Base-by-base conservation (phyloP, 1,140 invertebrate genomes). In the Pygmarrhopalites habei region DNA sequence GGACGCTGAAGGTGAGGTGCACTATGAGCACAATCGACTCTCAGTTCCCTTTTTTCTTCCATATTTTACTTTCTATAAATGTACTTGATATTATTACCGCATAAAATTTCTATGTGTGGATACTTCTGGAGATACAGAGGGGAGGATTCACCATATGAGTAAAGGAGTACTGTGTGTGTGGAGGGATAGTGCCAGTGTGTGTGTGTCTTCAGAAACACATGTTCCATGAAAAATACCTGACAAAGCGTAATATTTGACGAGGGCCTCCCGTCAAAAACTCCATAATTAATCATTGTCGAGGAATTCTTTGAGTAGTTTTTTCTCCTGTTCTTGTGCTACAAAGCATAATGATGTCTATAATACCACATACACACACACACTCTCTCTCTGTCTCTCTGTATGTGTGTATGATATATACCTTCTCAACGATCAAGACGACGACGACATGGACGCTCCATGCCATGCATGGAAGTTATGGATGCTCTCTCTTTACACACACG, bases 221-320 rank as follows among this genome's bases (percentile, higher is more conserved):
- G 39, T 43, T 58, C 39, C 39, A 44, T 53, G 51, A 56, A 62
- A 57, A 56, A 62, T 62, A 56, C 53, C 60, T 62, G 60, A 62
- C 60, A 62, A 43, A 62, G 26, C 25, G 60, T 55, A 62, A 53
- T 62, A 52, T 62, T 53, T 53, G 60, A 52, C 52, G 51, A 62
- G 49, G 28, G 46, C 39, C 23, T 63, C 32, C 47, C 57, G 56
- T 64, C 62, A 64, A 64, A 64, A 56, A 56, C 61, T 67, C 66
- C 64, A 71, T 71, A 71, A 71, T 71, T 71, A 71, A 71, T 71
- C 69, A 71, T 66, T 71, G 69, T 68, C 69, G 60, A 68, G 35
- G 43, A 63, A 66, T 71, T 68, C 62, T 65, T 65, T 65, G 26
- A 66, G 46, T 49, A 62, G 39, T 65, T 65, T 68, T 68, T 62